Evolutionary conservation across 2,888 invertebrate species (phyloP), one percentile per base, ranked within the genome.

Genomic region (Muscina levida): DNA sequence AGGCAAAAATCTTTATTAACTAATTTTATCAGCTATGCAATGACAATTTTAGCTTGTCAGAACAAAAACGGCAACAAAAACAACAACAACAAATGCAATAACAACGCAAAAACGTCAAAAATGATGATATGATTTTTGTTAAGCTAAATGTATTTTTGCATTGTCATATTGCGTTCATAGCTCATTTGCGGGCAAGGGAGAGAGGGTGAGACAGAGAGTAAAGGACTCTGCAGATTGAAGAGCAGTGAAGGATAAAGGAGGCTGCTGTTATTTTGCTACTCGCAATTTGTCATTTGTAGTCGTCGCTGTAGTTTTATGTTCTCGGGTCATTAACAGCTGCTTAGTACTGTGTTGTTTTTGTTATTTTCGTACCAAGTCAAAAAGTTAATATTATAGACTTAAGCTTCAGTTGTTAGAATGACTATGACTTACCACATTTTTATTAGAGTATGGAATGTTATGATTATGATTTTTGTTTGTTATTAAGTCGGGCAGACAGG

Each of bases 321-420:
- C 68, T 77, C 75, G 51, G 77, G 81, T 81, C 81, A 81, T 81
- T 81, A 81, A 77, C 81, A 81, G 74, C 71, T 75, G 81, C 71
- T 75, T 44, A 31, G 8, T 31, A 8, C 31, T 31, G 62, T 22
- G 44, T 68, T 31, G 3, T 31, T 31, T 31, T 8, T 31, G 3
- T 8, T 31, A 31, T 31, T 5, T 31, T 72, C 46, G n/a, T 74
- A 65, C 48, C 26, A 67, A 81, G 81, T 77, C 81, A 75, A 75
- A 75, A 81, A 74, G 74, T 75, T 75, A 67, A 65, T 65, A 51
- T 31, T 56, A 31, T 8, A 42, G 62, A 42, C 72, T 17, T 59
- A 56, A 72, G 74, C 68, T 65, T 48, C 13, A 24, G 24, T 24
- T 62, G 15, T 44, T 66, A n/a, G 31, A 17, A 24, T 31, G n/a